Conservation (phyloP, 2,888 invertebrate species). For the Synanthedon formicaeformis region DNA sequence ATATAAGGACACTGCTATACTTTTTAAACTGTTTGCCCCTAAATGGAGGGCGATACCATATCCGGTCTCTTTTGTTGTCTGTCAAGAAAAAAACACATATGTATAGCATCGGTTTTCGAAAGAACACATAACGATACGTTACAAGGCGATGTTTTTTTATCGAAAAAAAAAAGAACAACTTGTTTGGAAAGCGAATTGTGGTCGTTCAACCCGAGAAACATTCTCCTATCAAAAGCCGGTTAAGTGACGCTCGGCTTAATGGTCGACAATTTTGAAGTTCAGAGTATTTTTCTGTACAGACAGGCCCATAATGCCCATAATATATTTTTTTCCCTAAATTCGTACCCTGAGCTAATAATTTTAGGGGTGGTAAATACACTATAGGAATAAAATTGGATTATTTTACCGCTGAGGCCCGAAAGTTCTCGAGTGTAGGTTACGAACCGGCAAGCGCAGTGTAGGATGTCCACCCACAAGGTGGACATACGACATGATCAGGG, state of each 20-base stretch:
- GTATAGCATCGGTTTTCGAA: slow-evolving; percentile 1
- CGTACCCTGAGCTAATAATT: too few species aligned
- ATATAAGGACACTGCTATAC: neutral
- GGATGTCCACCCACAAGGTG: too few species aligned
- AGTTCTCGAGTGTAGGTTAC: too few species aligned
- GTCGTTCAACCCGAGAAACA: slow-evolving; percentile 45
- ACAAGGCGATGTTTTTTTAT: slow-evolving; percentile 19
- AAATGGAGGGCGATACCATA: slow-evolving; percentile 7
- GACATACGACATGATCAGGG: too few species aligned
- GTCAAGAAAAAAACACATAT: slow-evolving; percentile 6
- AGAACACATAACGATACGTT: slow-evolving; percentile 7
- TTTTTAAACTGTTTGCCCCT: slow-evolving; percentile 2
- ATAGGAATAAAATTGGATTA: too few species aligned
- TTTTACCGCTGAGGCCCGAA: too few species aligned
- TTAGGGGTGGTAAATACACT: too few species aligned
- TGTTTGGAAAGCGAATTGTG: slow-evolving; percentile 55
- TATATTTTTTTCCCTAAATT: too few species aligned
- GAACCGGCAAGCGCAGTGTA: too few species aligned
- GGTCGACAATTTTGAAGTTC: neutral
- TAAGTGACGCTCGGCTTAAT: slow-evolving; percentile 19
- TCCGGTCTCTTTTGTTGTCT: slow-evolving; percentile 9
- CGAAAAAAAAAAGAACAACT: slow-evolving; percentile 22
- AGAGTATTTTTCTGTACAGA: too few species aligned
- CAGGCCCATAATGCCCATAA: too few species aligned
- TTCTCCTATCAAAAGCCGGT: slow-evolving; percentile 42